A percentile compares a stretch with the other conserved stretches of the same genome.
These are phyloP conservation scores for Plumapathes pennacea DNA, from an alignment of 92 coral and sea anemone genomes.

Conservation along the genomic window DNA sequence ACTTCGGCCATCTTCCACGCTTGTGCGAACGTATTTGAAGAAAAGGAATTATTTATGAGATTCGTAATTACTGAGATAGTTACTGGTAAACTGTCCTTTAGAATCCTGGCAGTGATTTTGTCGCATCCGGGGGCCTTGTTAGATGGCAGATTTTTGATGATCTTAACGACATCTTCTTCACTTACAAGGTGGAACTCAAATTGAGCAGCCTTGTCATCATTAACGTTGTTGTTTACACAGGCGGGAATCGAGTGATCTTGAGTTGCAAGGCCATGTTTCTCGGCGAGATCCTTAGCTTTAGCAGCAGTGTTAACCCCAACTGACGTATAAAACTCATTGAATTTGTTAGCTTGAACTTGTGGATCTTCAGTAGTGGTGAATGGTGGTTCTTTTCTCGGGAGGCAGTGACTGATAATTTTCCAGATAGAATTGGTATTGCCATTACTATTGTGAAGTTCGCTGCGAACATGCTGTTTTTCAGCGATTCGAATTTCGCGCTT, in stretches of 20 bases:
- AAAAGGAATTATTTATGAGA: conserved; percentile 31
- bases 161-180: conserved; percentile 26
- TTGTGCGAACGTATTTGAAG: conserved; percentile 14
- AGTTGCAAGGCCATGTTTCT: conserved; percentile 22
- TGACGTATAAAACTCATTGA: conserved; percentile 25
- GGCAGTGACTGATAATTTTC: conserved; percentile 26
- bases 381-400: conserved; percentile 8
- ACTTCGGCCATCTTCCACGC: conserved; percentile 6
- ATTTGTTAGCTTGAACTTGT: conserved; percentile 25
- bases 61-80: conserved; percentile 31
- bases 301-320: conserved; percentile 23
- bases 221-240: too few species aligned
- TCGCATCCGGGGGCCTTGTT: conserved; percentile 44
- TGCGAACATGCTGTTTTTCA: conserved; percentile 34
- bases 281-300: conserved; percentile 22
- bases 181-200: conserved; percentile 28
- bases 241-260: too few species aligned
- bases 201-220: conserved; percentile 1
- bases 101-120: conserved; percentile 27
- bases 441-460: conserved; percentile 14
- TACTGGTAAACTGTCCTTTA: conserved; percentile 39
- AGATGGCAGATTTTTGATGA: conserved; percentile 30
- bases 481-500: conserved; percentile 45
- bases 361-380: conserved; percentile 27
- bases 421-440: conserved; percentile 33